Evolutionary conservation across 2,797 vertebrate genomes (phyloP).

Genomic region (Typhlichthys subterraneus): DNA sequence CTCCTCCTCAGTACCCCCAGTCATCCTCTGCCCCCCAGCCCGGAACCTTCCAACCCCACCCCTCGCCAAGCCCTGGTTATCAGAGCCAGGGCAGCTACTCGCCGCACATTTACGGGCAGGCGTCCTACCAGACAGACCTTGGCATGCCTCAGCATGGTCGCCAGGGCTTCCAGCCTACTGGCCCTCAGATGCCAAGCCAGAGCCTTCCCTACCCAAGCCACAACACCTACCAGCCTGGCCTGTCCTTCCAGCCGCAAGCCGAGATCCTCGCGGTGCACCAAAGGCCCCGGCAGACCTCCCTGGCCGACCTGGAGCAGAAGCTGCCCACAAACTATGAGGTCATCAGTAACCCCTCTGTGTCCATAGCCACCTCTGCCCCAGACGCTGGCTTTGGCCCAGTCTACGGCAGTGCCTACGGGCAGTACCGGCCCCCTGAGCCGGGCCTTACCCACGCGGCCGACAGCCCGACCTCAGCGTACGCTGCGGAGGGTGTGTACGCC

Average conservation of each 20-base stretch:
- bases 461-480: constrained; percentile 85
- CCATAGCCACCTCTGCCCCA: constrained; percentile 83
- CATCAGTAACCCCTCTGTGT: constrained; percentile 82
- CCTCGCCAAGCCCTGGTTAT: constrained; percentile 84
- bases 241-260: constrained; percentile 82
- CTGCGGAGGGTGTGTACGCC: constrained; percentile 89
- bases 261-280: constrained; percentile 86
- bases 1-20: constrained; percentile 81
- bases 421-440: constrained; percentile 83
- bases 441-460: constrained; percentile 79
- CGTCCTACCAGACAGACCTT: constrained; percentile 84
- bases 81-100: constrained; percentile 83
- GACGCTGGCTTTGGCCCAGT: constrained; percentile 78
- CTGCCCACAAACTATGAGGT: constrained; percentile 96
- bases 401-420: constrained; percentile 86
- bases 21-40: constrained; percentile 85
- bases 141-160: constrained; percentile 82
- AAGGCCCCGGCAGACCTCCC: constrained; percentile 91
- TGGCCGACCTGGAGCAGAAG: constrained; percentile 96
- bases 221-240: constrained; percentile 73
- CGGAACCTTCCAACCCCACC: constrained; percentile 86
- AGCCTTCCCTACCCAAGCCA: constrained; percentile 82
- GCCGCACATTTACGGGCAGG: constrained; percentile 78
- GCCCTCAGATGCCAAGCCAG: constrained; percentile 82
- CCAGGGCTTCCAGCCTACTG: constrained; percentile 82